Conservation (phyloP, 2,888 invertebrate species). For the Glomeris marginata region DNA sequence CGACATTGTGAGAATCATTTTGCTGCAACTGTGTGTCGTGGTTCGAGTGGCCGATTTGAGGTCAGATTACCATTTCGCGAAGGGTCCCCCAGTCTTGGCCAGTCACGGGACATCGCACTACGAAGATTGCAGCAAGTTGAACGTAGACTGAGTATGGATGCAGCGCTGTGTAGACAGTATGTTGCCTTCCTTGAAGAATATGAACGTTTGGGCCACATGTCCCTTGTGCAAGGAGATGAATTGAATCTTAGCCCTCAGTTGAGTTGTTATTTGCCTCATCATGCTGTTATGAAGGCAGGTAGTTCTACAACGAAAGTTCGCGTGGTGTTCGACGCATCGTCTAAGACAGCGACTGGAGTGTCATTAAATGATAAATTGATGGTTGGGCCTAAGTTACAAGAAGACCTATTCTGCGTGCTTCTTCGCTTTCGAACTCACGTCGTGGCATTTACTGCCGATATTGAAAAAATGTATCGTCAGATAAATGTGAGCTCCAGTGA, state of each 20-base stretch:
- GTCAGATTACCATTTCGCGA: too few relatives aligned
- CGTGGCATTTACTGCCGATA: conserved; percentile 25
- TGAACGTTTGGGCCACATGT: conserved; percentile 18
- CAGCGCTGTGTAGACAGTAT: too few relatives aligned
- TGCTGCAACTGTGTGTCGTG: too few relatives aligned
- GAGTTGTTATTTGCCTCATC: conserved; percentile 22
- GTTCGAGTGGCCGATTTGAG: too few relatives aligned
- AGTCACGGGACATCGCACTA: too few relatives aligned
- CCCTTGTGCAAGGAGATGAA: background rate
- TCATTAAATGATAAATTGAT: conserved; percentile 24
- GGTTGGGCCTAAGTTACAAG: conserved; percentile 25
- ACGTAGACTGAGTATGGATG: too few relatives aligned
- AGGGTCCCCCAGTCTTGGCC: too few relatives aligned
- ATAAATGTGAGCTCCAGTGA: conserved; percentile 21
- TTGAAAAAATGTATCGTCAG: conserved; percentile 28
- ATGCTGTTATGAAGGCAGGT: conserved; percentile 18
- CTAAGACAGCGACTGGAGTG: conserved; percentile 17
- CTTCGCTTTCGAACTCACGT: conserved; percentile 21
- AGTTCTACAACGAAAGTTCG: conserved; percentile 22
- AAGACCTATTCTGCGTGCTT: conserved; percentile 24
- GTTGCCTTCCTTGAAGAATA: conserved; percentile 10
- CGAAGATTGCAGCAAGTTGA: too few relatives aligned
- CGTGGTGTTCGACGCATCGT: conserved; percentile 24
- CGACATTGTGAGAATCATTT: too few relatives aligned
- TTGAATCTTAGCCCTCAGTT: background rate